Evolutionary conservation across 2,113 vertebrate species (phyloP), one percentile per base, ranked within the genome.

Genomic region (Misgurnus mizolepis): DNA sequence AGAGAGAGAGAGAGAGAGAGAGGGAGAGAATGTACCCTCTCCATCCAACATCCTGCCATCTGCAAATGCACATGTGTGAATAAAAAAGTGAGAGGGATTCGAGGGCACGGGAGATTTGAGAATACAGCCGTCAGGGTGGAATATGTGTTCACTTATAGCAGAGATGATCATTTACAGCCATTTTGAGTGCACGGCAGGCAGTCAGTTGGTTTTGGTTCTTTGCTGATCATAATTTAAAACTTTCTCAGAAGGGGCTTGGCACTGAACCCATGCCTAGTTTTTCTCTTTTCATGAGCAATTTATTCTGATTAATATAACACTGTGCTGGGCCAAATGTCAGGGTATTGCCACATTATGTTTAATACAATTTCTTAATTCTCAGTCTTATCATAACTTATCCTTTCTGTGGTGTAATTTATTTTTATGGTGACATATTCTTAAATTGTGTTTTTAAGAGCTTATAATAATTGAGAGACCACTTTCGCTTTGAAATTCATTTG

Each of bases 141-240:
- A 60, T 18, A 56, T 61, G 71, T 74, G 71, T 18, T 74, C 71
- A 43, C 71, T 74, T 74, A 74, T 61, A 73, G 40, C 40, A 73
- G 40, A 73, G 71, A 55, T 73, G 55, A 45, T 74, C 7, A 74
- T 74, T 74, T 74, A 45, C 40, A 74, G 40, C 55, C 71, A 45
- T 74, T 60, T 55, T 45, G 55, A 60, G 71, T 74, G 55, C 60
- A 40, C 60, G 71, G 12, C 50, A 43, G 53, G 47, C 55, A 61
- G 18, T 58, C 15, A n/a, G 27, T 71, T 56, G 9, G 34, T 40
- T 53, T 70, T 45, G 5, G 40, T 61, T 74, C 60, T 74, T 74
- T 60, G 49, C 68, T 61, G n/a, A 61, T 61, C 55, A 27, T 60
- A 27, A 27, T 61, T 41, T 56, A 74, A 60, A 74, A 45, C 11